These are phyloP conservation scores for Papilio protenor DNA, from an alignment of 2,888 invertebrate species.

Conservation along the genomic window DNA sequence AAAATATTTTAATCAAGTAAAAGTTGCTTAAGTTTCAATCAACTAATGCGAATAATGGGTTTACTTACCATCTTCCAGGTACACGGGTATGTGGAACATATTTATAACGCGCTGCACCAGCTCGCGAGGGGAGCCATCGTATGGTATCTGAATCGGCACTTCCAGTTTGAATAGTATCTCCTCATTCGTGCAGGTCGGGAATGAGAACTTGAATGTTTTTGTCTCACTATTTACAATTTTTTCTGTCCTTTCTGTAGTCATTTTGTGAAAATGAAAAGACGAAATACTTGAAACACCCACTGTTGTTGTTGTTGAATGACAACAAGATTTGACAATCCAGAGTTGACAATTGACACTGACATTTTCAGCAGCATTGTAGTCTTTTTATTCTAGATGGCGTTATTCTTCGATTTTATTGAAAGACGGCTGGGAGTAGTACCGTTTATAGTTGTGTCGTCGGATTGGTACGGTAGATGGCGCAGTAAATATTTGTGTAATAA, in stretches of 20 bases:
- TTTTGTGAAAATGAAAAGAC: conserved; percentile 50
- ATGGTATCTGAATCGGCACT: conserved; percentile 86
- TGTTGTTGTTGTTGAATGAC: not conserved
- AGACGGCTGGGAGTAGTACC: not conserved
- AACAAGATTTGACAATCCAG: not conserved
- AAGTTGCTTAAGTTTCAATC: too few species aligned
- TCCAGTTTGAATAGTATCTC: conserved; percentile 82
- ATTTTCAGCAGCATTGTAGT: not conserved
- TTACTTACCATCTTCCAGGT: conserved; percentile 85
- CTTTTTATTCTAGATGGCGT: not conserved
- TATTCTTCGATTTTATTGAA: not conserved
- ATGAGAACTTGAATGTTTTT: conserved; percentile 79
- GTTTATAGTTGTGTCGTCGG: not conserved
- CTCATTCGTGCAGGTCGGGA: conserved; percentile 84
- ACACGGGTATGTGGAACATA: conserved; percentile 88
- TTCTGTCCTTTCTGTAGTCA: conserved; percentile 62
- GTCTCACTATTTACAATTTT: conserved; percentile 56
- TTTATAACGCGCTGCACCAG: conserved; percentile 86
- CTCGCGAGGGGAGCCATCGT: conserved; percentile 84
- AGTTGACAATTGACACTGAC: conserved; percentile 8
- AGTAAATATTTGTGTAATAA: too few species aligned
- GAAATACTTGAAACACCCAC: conserved; percentile 25
- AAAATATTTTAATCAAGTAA: not conserved
- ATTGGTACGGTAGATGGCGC: not conserved
- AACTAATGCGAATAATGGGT: too few species aligned